phyloP scores from a whole-genome alignment of 2,888 invertebrate species.

The Drosophila fulvimacula region DNA sequence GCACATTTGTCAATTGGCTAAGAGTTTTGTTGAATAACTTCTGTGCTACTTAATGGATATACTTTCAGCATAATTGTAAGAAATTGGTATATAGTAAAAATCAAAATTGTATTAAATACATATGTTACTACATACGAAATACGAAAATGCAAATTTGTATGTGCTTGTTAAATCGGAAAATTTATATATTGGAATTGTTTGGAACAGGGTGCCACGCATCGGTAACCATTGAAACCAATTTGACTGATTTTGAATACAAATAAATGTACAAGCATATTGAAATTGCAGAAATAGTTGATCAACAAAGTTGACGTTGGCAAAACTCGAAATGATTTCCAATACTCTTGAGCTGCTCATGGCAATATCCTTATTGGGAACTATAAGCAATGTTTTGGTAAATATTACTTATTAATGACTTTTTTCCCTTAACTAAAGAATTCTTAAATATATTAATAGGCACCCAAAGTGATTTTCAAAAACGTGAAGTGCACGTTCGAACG shows the following conservation, averaged over 20 bases:
- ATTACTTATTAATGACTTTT: conserved; percentile 3
- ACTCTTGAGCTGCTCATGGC: background rate
- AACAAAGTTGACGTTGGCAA: conserved; percentile 7
- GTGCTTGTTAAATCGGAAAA: too few species aligned
- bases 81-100: too few species aligned
- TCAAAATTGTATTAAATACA: too few species aligned
- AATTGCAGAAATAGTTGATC: conserved; percentile 6
- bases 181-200: too few species aligned
- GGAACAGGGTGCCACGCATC: conserved; percentile 7
- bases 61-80: too few species aligned
- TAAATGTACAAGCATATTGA: background rate
- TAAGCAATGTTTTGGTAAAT: conserved; percentile 30
- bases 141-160: too few species aligned
- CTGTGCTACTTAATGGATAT: too few species aligned
- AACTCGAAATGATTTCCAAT: conserved; percentile 18
- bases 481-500: conserved; percentile 41
- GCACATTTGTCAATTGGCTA: too few species aligned
- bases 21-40: too few species aligned
- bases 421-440: background rate
- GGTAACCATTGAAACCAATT: background rate
- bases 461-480: conserved; percentile 46
- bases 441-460: conserved; percentile 20
- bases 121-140: too few species aligned
- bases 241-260: background rate
- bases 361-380: conserved; percentile 7